Evolutionary conservation across 2,888 invertebrate genomes (phyloP).

Genomic region (Myathropa florea): DNA sequence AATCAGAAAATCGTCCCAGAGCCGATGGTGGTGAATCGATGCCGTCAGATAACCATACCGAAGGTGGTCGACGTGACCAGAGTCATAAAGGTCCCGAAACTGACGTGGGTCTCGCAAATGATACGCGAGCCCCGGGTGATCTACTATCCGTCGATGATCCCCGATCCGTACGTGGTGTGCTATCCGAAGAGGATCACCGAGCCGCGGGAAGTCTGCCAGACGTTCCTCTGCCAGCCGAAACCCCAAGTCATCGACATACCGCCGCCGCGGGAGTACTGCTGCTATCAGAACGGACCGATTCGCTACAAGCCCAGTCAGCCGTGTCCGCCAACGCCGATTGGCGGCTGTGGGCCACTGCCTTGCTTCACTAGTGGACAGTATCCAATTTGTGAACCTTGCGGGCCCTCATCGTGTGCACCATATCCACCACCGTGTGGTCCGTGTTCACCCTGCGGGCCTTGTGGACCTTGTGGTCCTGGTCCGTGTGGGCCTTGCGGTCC

Average conservation of each 20-base stretch:
- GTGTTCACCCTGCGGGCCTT: slow-evolving; percentile 73
- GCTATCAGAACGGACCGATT: slow-evolving; percentile 77
- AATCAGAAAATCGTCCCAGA: slow-evolving; percentile 77
- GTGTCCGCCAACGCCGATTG: slow-evolving; percentile 76
- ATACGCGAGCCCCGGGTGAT: slow-evolving; percentile 78
- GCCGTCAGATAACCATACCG: slow-evolving; percentile 77
- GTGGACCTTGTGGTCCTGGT: slow-evolving; percentile 73
- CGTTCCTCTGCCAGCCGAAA: slow-evolving; percentile 78
- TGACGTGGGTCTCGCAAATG: slow-evolving; percentile 78
- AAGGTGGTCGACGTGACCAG: slow-evolving; percentile 78
- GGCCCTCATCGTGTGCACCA: slow-evolving; percentile 71
- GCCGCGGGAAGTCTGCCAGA: slow-evolving; percentile 78
- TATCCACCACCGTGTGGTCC: slow-evolving; percentile 74
- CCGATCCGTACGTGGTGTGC: slow-evolving; percentile 78
- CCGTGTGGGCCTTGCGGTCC: slow-evolving; percentile 75
- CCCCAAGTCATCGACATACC: slow-evolving; percentile 78
- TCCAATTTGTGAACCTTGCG: slow-evolving; percentile 74
- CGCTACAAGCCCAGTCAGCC: slow-evolving; percentile 75
- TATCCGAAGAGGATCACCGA: slow-evolving; percentile 77
- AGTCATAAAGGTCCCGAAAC: slow-evolving; percentile 77
- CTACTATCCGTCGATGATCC: slow-evolving; percentile 77
- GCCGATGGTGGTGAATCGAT: slow-evolving; percentile 77
- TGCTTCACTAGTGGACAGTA: slow-evolving; percentile 76
- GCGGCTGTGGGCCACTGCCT: slow-evolving; percentile 74
- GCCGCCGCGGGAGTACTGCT: slow-evolving; percentile 78